These are phyloP conservation scores for Oxystoma pomonae DNA, from an alignment of 2,888 invertebrate species.

Conservation along the genomic window DNA sequence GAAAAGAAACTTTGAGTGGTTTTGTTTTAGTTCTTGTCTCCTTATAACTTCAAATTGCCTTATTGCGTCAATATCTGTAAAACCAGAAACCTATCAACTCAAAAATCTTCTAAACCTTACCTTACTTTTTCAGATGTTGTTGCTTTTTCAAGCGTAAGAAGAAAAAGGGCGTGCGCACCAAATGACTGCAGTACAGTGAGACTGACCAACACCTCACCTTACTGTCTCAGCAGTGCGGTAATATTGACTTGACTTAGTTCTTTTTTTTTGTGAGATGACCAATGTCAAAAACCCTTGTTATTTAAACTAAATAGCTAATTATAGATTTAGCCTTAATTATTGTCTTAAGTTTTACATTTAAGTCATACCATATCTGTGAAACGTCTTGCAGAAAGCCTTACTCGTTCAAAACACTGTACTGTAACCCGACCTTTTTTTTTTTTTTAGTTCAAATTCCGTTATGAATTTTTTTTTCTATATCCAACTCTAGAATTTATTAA, in stretches of 20 bases:
- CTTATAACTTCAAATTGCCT: too few relatives aligned
- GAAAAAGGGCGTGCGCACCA: conserved; percentile 70
- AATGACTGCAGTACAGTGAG: conserved; percentile 50
- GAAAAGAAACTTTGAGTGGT: too few relatives aligned
- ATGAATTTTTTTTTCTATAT: too few relatives aligned
- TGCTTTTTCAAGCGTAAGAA: conserved; percentile 99
- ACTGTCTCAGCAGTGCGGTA: conserved; percentile 48
- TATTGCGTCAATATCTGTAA: too few relatives aligned
- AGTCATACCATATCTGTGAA: conserved; percentile 46
- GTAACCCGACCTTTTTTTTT: too few relatives aligned
- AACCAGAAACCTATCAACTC: too few relatives aligned
- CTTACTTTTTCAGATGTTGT: too few relatives aligned
- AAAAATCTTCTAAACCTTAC: too few relatives aligned
- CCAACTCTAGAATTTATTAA: too few relatives aligned
- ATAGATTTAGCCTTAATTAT: conserved; percentile 46
- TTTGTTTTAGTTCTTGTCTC: too few relatives aligned
- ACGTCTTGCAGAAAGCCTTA: conserved; percentile 42
- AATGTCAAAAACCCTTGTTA: conserved; percentile 41
- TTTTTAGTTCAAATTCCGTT: too few relatives aligned
- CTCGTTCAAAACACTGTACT: too few relatives aligned
- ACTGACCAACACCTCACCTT: conserved; percentile 49
- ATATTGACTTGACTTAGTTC: conserved; percentile 36
- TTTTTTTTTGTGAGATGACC: conserved; percentile 35
- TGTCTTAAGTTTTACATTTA: conserved; percentile 35
- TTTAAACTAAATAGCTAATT: conserved; percentile 40